phyloP scores from a whole-genome alignment of 1,140 invertebrate species.

The Hesperophylax magnus region DNA sequence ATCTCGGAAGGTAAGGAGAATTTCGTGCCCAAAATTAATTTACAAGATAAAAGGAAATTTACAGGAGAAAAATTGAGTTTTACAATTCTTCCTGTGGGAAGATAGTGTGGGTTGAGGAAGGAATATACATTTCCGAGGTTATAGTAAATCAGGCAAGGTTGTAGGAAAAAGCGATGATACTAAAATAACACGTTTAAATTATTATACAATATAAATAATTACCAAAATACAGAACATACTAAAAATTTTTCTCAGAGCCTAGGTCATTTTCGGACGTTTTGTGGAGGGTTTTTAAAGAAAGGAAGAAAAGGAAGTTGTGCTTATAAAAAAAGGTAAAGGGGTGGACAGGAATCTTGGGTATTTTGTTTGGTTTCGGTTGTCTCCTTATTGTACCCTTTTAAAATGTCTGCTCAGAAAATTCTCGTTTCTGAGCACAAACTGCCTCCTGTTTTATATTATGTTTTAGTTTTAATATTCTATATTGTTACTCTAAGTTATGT shows the following conservation, averaged over 20 bases:
- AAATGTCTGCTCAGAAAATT: no score
- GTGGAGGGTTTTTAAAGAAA: no score
- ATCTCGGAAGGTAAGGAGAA: neutral
- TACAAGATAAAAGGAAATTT: slow-evolving; percentile 37
- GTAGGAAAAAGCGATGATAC: neutral
- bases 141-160: neutral
- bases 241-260: neutral
- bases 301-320: no score
- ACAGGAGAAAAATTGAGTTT: slow-evolving; percentile 35
- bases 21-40: slow-evolving; percentile 31
- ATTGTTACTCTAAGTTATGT: no score
- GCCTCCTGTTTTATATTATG: no score
- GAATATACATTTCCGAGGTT: neutral
- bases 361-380: no score
- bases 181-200: neutral
- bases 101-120: neutral
- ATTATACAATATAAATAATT: neutral
- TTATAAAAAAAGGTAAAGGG: no score
- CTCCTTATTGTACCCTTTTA: no score
- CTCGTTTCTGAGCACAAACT: no score
- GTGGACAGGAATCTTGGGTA: no score
- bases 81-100: neutral
- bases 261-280: no score
- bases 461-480: no score
- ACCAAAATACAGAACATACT: neutral